phyloP scores from a whole-genome alignment of 2,797 vertebrate genomes.

The Uromys caudimaculatus region DNA sequence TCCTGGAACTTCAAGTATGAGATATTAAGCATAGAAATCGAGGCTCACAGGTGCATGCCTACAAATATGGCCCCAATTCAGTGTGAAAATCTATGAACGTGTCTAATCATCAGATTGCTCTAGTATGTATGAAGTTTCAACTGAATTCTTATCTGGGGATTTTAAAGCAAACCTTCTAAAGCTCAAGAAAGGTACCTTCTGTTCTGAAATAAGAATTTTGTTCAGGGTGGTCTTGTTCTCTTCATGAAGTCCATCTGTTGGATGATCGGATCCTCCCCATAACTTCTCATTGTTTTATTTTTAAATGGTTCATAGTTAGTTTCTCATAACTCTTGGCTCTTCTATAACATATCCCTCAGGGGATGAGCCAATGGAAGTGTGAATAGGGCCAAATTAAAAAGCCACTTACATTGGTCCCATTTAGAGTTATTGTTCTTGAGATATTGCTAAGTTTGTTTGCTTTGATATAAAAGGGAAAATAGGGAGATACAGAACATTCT shows the following conservation, averaged over 20 bases:
- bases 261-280: not conserved
- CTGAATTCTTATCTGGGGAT: conserved; percentile 35
- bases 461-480: not conserved
- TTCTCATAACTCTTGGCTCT: conserved; percentile 1
- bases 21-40: not conserved
- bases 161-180: conserved; percentile 38
- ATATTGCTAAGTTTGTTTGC: not conserved
- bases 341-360: not conserved
- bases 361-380: not conserved
- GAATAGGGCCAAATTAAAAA: conserved; percentile 5
- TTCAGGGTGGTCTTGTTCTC: not conserved
- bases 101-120: not conserved
- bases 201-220: not conserved
- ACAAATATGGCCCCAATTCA: not conserved
- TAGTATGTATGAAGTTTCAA: not conserved
- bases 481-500: not conserved
- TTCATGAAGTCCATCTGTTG: not conserved
- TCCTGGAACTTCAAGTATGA: not conserved
- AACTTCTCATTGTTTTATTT: not conserved
- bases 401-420: not conserved
- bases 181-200: conserved; percentile 8
- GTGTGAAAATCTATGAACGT: not conserved
- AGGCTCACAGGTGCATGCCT: not conserved
- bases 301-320: not conserved
- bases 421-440: not conserved